A percentile compares a stretch with the other conserved stretches of the same genome.
Evolutionary conservation across 2,888 invertebrate genomes (phyloP).

Genomic region (Hipparchia semele): DNA sequence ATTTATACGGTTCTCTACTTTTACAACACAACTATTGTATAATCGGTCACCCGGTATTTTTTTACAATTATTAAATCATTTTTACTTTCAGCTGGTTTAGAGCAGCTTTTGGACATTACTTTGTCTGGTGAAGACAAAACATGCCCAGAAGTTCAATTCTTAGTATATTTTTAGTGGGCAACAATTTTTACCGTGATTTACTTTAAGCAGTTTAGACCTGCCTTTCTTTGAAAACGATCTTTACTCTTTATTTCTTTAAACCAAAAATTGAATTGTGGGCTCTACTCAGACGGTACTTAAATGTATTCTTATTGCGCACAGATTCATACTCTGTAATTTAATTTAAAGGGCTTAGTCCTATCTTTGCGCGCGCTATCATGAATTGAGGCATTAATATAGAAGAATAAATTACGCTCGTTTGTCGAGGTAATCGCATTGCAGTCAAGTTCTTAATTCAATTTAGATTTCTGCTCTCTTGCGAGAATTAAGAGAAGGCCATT

Average conservation of each 20-base stretch:
- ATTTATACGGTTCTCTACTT: too few relatives aligned
- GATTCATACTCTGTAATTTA: constrained; percentile 14
- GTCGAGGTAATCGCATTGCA: constrained; percentile 38
- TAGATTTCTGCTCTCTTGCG: constrained; percentile 35
- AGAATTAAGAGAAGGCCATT: constrained; percentile 28
- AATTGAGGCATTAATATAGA: constrained; percentile 29
- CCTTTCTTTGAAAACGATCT: background rate
- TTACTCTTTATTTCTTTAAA: constrained; percentile 6
- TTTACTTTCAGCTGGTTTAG: too few relatives aligned
- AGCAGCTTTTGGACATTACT: too few relatives aligned
- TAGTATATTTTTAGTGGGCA: background rate
- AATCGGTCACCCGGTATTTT: too few relatives aligned
- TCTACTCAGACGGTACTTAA: background rate
- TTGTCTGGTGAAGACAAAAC: too few relatives aligned
- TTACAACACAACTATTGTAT: too few relatives aligned
- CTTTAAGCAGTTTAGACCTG: background rate
- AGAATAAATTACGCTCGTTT: constrained; percentile 37
- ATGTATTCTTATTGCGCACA: constrained; percentile 14
- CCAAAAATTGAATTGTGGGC: constrained; percentile 13
- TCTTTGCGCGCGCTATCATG: constrained; percentile 18
- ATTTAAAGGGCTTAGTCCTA: constrained; percentile 21
- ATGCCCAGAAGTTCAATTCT: background rate
- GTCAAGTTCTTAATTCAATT: constrained; percentile 39
- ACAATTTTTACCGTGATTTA: background rate
- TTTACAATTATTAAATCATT: too few relatives aligned